phyloP scores from a whole-genome alignment of 2,113 vertebrate genomes.

The Tachysurus vachellii region DNA sequence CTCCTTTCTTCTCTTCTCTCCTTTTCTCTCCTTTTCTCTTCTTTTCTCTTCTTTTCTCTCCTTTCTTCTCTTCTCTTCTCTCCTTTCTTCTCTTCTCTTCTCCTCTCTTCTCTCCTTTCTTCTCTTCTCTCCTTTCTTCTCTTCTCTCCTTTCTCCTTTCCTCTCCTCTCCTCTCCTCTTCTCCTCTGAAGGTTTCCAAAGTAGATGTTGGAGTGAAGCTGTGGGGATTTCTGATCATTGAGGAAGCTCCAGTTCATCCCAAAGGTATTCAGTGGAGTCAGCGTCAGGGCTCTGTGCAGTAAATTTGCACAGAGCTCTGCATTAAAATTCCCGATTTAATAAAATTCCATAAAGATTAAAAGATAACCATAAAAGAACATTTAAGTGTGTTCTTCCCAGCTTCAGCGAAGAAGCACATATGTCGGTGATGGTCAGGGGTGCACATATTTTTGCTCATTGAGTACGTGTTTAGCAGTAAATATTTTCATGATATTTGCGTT shows the following conservation, averaged over 20 bases:
- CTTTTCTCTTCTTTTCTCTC: too few species aligned
- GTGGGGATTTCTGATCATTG: background rate
- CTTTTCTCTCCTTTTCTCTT: too few species aligned
- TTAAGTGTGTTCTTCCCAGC: background rate
- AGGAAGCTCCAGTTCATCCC: background rate
- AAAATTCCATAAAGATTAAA: background rate
- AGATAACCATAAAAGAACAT: background rate
- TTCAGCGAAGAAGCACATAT: background rate
- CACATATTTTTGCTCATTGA: background rate
- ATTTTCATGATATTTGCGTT: background rate
- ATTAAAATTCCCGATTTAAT: too few species aligned
- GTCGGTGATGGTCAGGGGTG: background rate
- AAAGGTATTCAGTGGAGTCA: background rate
- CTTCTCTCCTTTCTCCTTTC: too few species aligned
- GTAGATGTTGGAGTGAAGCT: background rate
- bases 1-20: too few species aligned
- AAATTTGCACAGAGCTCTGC: background rate
- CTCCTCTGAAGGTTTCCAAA: background rate
- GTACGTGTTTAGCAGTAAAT: background rate
- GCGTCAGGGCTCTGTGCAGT: background rate
- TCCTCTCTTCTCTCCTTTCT: too few species aligned
- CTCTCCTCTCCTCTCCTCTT: too few species aligned
- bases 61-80: too few species aligned
- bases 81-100: too few species aligned
- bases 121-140: too few species aligned